Base-by-base conservation (phyloP, 2,797 vertebrate species). In the Xyrichtys novacula region DNA sequence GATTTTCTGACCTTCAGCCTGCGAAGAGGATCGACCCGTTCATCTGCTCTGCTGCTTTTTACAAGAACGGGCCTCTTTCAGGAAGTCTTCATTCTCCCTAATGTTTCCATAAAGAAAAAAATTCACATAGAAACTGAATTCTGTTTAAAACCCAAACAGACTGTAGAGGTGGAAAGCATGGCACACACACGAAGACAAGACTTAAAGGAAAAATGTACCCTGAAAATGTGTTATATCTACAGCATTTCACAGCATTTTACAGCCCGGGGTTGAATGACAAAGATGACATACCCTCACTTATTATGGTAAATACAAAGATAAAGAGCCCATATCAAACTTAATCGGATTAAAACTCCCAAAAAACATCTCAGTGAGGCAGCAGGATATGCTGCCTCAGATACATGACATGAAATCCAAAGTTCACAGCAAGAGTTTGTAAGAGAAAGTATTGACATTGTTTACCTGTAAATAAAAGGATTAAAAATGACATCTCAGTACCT, bases 1-100 rank as follows among this genome's bases (percentile, higher is more conserved):
- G 83, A 85, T 87, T 88, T 81, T 23, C 64, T 79, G 32, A 78
- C 74, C 73, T 76, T 74, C 71, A 76, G 54, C 60, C 70, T 39
- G 47, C 44, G 66, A 67, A 49, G 22, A 79, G 9, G 42, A 46
- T 43, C 6, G 54, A 50, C 44, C 17, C 22, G 1, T 38, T 64
- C 23, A 12, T 34, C 56, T 66, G 60, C 57, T 60, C 19, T 9
- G 15, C 32, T 73, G 67, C 59, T 58, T 52, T 50, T 47, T 22
- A 66, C 57, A 61, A 74, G 56, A 83, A 55, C 3, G 6, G 31
- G 17, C 31, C 58, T 22, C 60, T 43, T 79, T 53, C 63, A 22
- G 55, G 67, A 14, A 17, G 26, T 34, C 44, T 32, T 19, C 5
- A 43, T 47, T 44, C 40, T 34, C 34, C 43, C 11, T 29, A 3